Conservation (phyloP, 1,140 invertebrate genomes). For the Arctopsyche grandis region DNA sequence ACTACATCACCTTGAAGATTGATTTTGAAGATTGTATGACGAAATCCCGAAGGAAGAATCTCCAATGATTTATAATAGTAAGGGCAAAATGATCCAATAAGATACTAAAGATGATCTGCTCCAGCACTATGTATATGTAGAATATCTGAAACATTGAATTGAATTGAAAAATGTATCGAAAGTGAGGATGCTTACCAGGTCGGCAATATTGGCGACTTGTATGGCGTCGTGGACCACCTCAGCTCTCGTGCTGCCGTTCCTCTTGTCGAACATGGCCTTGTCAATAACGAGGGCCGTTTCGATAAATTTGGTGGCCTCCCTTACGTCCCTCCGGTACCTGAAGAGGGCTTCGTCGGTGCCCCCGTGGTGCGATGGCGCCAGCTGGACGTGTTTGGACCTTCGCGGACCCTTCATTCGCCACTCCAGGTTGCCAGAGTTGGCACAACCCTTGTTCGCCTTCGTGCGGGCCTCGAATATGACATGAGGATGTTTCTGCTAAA, state of each 20-base stretch:
- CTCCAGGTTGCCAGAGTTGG: conserved; percentile 81
- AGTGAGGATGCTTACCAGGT: conserved; percentile 87
- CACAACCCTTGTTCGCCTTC: conserved; percentile 88
- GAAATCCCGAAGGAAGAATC: too few relatives aligned
- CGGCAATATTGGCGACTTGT: conserved; percentile 96
- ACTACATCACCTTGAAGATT: too few relatives aligned
- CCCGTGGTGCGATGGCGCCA: conserved; percentile 30
- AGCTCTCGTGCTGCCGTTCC: conserved; percentile 87
- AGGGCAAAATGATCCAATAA: too few relatives aligned
- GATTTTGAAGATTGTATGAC: too few relatives aligned
- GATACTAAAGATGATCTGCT: too few relatives aligned
- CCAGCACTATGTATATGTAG: too few relatives aligned
- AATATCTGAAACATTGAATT: too few relatives aligned
- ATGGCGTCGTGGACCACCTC: conserved; percentile 95
- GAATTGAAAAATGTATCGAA: too few relatives aligned
- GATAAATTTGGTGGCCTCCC: conserved; percentile 90
- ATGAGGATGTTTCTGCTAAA: conserved; percentile 95
- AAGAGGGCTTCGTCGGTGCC: conserved; percentile 64
- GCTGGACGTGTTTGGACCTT: conserved; percentile 70
- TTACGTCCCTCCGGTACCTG: conserved; percentile 75
- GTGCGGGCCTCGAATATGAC: conserved; percentile 93
- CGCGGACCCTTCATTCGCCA: conserved; percentile 73
- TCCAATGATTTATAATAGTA: too few relatives aligned
- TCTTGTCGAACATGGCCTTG: conserved; percentile 93
- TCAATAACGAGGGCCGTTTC: conserved; percentile 92